phyloP scores from a whole-genome alignment of 2,113 vertebrate species.

The Ploceus nigricollis region DNA sequence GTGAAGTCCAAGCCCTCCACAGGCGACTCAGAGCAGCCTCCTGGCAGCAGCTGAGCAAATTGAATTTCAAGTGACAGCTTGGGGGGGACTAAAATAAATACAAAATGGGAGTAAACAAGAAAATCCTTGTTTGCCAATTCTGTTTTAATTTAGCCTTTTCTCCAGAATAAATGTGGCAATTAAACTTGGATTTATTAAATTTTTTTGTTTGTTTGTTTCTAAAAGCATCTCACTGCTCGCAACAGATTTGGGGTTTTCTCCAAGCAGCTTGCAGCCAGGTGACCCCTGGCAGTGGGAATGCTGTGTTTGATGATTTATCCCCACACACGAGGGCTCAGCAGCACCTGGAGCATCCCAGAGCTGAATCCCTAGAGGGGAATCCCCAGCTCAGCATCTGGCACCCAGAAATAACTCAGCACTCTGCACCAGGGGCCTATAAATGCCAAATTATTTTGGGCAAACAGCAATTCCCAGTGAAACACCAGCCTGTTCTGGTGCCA shows the following conservation, averaged over 20 bases:
- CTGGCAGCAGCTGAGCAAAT: not conserved
- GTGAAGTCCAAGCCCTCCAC: not conserved
- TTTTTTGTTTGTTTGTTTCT: not conserved
- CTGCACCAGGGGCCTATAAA: not conserved
- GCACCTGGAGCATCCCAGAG: not conserved
- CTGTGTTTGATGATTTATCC: not conserved
- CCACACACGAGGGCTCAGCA: not conserved
- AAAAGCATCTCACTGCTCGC: not conserved
- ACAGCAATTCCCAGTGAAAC: not conserved
- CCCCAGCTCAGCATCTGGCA: not conserved
- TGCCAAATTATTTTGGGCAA: not conserved
- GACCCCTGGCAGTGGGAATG: not conserved
- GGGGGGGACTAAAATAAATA: not conserved
- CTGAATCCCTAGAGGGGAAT: not conserved
- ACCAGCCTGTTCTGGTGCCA: rapidly evolving
- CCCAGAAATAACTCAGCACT: not conserved
- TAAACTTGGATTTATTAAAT: not conserved
- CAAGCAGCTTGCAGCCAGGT: not conserved
- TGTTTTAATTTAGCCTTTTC: not conserved
- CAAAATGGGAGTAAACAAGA: not conserved
- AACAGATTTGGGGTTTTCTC: not conserved
- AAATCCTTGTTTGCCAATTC: not conserved
- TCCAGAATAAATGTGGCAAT: not conserved
- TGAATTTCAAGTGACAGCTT: not conserved
- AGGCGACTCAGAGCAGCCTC: not conserved